Evolutionary conservation across 2,113 vertebrate species (phyloP).

Genomic region (Corydoras maculifer): DNA sequence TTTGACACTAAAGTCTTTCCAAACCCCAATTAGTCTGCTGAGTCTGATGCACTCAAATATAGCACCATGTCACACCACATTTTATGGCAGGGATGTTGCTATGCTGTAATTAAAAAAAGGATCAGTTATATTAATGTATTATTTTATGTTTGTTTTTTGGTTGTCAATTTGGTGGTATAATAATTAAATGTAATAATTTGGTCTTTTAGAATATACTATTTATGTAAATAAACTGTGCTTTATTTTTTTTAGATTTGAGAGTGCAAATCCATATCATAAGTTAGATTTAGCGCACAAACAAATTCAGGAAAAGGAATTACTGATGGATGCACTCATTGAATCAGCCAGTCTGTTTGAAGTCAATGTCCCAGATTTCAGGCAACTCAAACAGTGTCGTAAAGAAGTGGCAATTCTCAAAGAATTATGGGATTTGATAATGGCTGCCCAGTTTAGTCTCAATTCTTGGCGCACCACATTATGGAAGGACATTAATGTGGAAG

Average conservation of each 20-base stretch:
- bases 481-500: slow-evolving; percentile 80
- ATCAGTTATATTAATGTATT: too few species aligned
- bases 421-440: slow-evolving; percentile 57
- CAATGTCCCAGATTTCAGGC: slow-evolving; percentile 77
- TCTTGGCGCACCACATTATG: slow-evolving; percentile 81
- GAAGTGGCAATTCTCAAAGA: slow-evolving; percentile 70
- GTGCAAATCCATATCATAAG: slow-evolving; percentile 66
- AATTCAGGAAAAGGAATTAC: slow-evolving; percentile 76
- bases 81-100: too few species aligned
- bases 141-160: too few species aligned
- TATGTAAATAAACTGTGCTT: not conserved
- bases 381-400: slow-evolving; percentile 81
- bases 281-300: slow-evolving; percentile 72
- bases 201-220: too few species aligned
- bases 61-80: too few species aligned
- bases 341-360: slow-evolving; percentile 88
- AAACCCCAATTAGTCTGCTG: too few species aligned
- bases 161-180: too few species aligned
- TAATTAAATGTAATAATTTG: too few species aligned
- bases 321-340: slow-evolving; percentile 73
- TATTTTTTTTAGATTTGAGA: slow-evolving; percentile 70
- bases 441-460: slow-evolving; percentile 64
- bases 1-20: too few species aligned
- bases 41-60: too few species aligned
- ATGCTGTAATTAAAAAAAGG: too few species aligned